phyloP scores from a whole-genome alignment of 2,797 vertebrate species.

The Sebastes minor region DNA sequence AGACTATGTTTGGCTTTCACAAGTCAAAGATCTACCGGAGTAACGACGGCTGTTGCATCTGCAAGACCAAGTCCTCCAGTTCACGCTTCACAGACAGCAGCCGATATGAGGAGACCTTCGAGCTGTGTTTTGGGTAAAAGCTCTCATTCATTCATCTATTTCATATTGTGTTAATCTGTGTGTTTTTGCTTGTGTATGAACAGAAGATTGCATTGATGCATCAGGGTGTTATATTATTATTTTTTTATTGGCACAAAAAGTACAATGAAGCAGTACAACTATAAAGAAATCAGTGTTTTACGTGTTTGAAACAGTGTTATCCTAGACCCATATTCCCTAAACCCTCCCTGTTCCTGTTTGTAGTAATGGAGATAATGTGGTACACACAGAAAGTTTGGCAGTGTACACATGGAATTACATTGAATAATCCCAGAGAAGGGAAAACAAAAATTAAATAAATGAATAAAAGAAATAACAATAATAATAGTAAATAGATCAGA shows the following conservation, averaged over 20 bases:
- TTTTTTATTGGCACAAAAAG: neutral
- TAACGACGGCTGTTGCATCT: constrained; percentile 88
- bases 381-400: too few relatives aligned
- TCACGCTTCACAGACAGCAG: constrained; percentile 89
- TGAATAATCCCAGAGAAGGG: too few relatives aligned
- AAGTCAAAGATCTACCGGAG: constrained; percentile 89
- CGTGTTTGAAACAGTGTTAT: too few relatives aligned
- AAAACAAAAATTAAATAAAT: too few relatives aligned
- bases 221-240: neutral
- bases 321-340: too few relatives aligned
- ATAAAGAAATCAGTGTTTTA: too few relatives aligned
- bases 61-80: constrained; percentile 89
- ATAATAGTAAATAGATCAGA: too few relatives aligned
- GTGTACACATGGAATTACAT: too few relatives aligned
- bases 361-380: too few relatives aligned
- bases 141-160: neutral
- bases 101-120: constrained; percentile 86
- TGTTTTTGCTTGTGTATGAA: neutral
- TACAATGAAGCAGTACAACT: too few relatives aligned
- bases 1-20: constrained; percentile 87
- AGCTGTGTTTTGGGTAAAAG: constrained; percentile 85
- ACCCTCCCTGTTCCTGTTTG: too few relatives aligned
- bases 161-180: neutral
- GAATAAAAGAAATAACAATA: too few relatives aligned
- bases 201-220: neutral